Conservation (phyloP, 2,888 invertebrate genomes). For the Chydorus sphaericus region DNA sequence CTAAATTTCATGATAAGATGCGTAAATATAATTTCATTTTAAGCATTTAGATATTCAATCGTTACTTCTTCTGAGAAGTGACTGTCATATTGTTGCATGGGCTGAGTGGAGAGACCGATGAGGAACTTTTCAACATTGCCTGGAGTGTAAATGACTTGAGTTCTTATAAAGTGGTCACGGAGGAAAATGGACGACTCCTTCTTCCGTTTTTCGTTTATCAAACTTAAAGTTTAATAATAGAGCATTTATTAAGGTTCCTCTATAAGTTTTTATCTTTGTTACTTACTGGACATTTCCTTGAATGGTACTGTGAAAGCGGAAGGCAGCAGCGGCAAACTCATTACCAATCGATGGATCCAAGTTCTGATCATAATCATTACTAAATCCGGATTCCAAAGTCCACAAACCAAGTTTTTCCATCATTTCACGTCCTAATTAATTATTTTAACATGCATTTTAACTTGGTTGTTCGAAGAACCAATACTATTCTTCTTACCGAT, state of each 20-base stretch:
- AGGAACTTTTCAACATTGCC: conserved; percentile 49
- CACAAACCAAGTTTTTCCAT: conserved; percentile 10
- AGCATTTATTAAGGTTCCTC: no score
- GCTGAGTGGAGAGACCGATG: conserved; percentile 53
- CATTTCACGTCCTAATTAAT: conserved; percentile 11
- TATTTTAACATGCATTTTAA: no score
- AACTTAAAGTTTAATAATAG: no score
- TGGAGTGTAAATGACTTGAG: conserved; percentile 41
- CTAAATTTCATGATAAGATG: conserved; percentile 14
- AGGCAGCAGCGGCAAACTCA: conserved; percentile 25
- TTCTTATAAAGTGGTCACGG: conserved; percentile 49
- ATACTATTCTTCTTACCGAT: conserved; percentile 21
- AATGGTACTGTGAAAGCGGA: conserved; percentile 25
- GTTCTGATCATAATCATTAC: conserved; percentile 24
- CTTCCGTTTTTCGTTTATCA: conserved; percentile 32
- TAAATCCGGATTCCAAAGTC: conserved; percentile 22
- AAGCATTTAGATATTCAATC: conserved; percentile 32
- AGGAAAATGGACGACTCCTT: conserved; percentile 35
- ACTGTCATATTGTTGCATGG: conserved; percentile 51
- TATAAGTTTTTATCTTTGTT: no score
- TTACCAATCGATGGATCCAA: conserved; percentile 24
- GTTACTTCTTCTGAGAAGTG: conserved; percentile 58
- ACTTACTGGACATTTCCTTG: conserved; percentile 16
- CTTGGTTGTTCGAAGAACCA: no score
- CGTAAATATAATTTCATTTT: not conserved